Evolutionary conservation across 2,888 invertebrate species (phyloP).

Genomic region (Drosophila anomalata): DNA sequence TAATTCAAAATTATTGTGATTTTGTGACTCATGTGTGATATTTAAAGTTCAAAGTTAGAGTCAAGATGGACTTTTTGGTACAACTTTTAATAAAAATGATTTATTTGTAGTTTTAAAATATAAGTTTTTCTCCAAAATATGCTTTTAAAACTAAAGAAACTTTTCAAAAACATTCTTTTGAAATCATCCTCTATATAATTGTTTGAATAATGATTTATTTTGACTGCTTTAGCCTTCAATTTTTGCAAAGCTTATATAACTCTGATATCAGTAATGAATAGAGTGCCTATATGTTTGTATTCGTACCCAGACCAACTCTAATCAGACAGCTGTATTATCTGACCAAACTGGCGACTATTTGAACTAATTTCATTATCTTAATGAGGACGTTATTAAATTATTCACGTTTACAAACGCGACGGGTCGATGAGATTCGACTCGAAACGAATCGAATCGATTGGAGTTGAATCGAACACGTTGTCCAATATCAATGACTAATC

Average conservation of each 20-base stretch:
- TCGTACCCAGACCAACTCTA: conserved; percentile 3
- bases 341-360: conserved; percentile 48
- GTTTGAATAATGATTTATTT: neutral
- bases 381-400: conserved; percentile 77
- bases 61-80: neutral
- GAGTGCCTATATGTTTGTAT: neutral
- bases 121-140: too few species aligned
- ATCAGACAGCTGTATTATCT: conserved; percentile 45
- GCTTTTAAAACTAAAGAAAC: neutral
- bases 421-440: conserved; percentile 24
- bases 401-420: conserved; percentile 72
- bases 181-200: neutral
- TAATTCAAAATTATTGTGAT: neutral
- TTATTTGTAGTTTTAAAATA: too few species aligned
- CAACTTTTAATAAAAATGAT: neutral
- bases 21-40: neutral
- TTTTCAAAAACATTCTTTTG: neutral
- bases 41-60: conserved; percentile 8
- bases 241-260: neutral
- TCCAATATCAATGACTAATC: conserved; percentile 74
- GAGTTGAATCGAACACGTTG: conserved; percentile 30
- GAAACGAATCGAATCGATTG: neutral
- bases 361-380: conserved; percentile 78
- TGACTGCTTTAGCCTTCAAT: neutral
- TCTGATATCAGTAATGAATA: neutral